Evolutionary conservation across 2,888 invertebrate species (phyloP).

Genomic region (Exocentrus adspersus): DNA sequence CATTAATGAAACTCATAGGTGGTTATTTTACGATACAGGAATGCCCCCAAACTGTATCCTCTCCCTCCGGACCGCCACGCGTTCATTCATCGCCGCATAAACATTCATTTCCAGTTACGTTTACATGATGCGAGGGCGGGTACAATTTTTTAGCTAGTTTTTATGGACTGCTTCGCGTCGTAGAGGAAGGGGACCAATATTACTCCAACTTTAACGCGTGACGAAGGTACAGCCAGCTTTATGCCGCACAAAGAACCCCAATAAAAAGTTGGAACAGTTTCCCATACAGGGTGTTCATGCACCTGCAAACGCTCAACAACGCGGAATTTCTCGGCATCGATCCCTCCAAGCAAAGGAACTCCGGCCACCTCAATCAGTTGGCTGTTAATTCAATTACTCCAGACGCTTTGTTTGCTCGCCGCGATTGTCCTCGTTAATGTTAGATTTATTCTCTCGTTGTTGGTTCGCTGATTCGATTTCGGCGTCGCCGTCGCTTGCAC

Average conservation of each 20-base stretch:
- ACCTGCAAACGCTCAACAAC: no score
- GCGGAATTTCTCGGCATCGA: no score
- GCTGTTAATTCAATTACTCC: conserved; percentile 25
- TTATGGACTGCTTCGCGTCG: background rate
- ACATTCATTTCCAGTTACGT: conserved; percentile 15
- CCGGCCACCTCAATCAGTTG: conserved; percentile 17
- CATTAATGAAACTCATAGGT: no score
- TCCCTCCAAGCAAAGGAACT: background rate
- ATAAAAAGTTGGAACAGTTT: no score
- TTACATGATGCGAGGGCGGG: conserved; percentile 11
- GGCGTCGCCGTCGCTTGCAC: background rate
- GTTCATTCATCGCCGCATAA: conserved; percentile 14
- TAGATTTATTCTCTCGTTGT: conserved; percentile 13
- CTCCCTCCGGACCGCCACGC: conserved; percentile 5
- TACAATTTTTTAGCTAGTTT: background rate
- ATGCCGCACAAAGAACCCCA: no score
- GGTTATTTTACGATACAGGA: no score
- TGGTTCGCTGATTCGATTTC: conserved; percentile 7
- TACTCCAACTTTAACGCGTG: background rate
- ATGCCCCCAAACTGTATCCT: background rate
- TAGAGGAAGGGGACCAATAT: background rate
- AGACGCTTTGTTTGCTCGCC: conserved; percentile 22
- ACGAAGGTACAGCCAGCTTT: no score
- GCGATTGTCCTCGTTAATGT: conserved; percentile 21
- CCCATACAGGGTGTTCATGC: no score